Base-by-base conservation (phyloP, 1,140 invertebrate genomes). In the Eriocheir sinensis region DNA sequence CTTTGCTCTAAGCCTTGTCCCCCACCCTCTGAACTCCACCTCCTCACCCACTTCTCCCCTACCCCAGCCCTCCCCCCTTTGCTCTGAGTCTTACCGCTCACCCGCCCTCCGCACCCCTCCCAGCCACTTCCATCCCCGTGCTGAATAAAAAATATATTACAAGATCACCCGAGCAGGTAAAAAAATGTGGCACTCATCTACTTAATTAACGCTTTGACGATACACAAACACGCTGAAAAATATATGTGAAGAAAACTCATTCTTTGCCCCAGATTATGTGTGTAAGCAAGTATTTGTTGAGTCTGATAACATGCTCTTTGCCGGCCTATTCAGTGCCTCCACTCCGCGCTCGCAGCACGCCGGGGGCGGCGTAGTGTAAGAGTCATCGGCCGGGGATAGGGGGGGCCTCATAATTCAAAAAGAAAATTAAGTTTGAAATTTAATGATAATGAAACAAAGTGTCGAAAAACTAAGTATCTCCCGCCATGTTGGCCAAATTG, bases 191-290 rank as follows among this genome's bases (percentile, higher is more conserved):
- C n/a, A n/a, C 27, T 72, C 60, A 72, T n/a, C 21, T 72, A 4
- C 12, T 72, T 72, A 72, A 72, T 72, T 72, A 72, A n/a, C 60
- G 60, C 60, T 72, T 72, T 72, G 60, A 72, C 60, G 60, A 72
- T n/a, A n/a, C 21, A 72, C 21, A 72, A 72, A 72, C 60, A 72
- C 60, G 27, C 17, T 72, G 60, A 72, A 72, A 72, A 72, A 72
- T 72, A 4, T 4, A 72, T 21, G 9, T 1, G 60, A n/a, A 72
- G 60, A 72, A 72, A 72, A 72, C n/a, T 72, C 60, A 72, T 72
- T 72, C 60, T 72, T 72, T 72, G 60, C 27, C 60, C 21, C n/a
- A 72, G 21, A 72, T 72, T 72, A 72, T n/a, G 60, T n/a, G 60
- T n/a, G 60, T 72, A 72, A 72, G n/a, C 60, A 72, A n/a, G 4